Evolutionary conservation across 35 echinoderm and acorn worm genomes (phyloP).

Genomic region (Lytechinus pictus): DNA sequence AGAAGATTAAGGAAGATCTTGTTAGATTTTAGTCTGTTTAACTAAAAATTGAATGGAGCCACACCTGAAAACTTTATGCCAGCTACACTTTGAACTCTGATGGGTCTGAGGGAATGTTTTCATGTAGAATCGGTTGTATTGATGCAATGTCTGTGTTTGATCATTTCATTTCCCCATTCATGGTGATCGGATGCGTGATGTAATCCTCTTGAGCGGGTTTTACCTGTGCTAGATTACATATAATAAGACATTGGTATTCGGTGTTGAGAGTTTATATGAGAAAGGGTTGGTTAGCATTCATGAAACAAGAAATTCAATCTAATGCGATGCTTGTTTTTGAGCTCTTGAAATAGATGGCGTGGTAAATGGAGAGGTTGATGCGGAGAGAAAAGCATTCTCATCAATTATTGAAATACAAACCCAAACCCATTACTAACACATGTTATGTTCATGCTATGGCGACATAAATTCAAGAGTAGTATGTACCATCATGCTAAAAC

Average conservation of each 20-base stretch:
- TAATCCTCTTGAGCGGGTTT: background rate
- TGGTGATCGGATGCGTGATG: background rate
- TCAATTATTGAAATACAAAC: constrained; percentile 14
- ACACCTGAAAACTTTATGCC: background rate
- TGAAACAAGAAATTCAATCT: background rate
- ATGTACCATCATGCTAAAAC: background rate
- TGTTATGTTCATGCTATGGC: background rate
- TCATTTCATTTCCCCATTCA: constrained; percentile 3
- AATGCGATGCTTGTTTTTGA: background rate
- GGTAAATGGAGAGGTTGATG: constrained; percentile 9
- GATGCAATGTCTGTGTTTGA: background rate
- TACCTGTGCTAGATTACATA: background rate
- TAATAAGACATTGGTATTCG: background rate
- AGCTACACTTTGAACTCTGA: background rate
- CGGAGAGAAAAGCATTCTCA: background rate
- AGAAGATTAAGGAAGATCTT: no score
- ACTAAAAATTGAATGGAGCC: background rate
- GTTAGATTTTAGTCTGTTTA: background rate
- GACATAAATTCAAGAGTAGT: constrained; percentile 11
- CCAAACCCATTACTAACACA: background rate
- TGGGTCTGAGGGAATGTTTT: background rate
- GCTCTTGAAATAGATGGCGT: background rate
- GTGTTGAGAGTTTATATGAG: background rate
- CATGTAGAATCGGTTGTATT: background rate
- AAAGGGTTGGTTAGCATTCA: background rate